Evolutionary conservation across 2,113 vertebrate genomes (phyloP), one percentile per base, ranked within the genome.

Genomic region (Labeo catla): DNA sequence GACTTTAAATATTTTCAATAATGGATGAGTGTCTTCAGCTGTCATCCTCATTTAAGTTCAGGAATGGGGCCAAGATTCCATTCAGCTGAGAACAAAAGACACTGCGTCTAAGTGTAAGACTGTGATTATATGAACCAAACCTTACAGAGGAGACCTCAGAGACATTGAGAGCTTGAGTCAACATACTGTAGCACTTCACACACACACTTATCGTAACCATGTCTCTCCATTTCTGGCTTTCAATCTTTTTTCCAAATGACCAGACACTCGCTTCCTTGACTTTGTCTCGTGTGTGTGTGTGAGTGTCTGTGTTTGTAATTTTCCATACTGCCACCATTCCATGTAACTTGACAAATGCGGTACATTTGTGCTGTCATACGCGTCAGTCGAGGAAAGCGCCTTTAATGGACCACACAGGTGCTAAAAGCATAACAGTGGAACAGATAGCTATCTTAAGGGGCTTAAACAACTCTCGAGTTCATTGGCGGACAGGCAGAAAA

Each of bases 361-460:
- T 6, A 34, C 72, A 13, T 73, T 78, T 65, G 66, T 19, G 72
- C 72, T 11, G 50, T 36, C 36, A 16, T 70, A 61, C 2, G 50
- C 0, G 3, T 79, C 45, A 49, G 49, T 23, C 12, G 28, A 59
- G 65, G 23, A 47, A 45, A 81, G 16, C 2, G 49, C 43, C 15
- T 68, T 50, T 92, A 92, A 92, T 91, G 92, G 93, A 93, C 93
- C 92, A 93, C 93, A 93, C 93, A 92, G 92, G 90, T 91, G 86
- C 89, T 90, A 87, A 88, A 90, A 90, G 89, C 77, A 43, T 88
- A 78, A 57, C 87, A 91, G 87, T 84, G 87, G 88, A 89, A 90
- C 82, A 73, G 68, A 81, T 85, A 76, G 21, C 50, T 6, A 81
- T 81, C 65, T 84, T 87, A 84, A 84, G 76, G 52, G 78, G 77